Conservation (phyloP, 2,113 vertebrate genomes). For the Psilopsiagon aurifrons region DNA sequence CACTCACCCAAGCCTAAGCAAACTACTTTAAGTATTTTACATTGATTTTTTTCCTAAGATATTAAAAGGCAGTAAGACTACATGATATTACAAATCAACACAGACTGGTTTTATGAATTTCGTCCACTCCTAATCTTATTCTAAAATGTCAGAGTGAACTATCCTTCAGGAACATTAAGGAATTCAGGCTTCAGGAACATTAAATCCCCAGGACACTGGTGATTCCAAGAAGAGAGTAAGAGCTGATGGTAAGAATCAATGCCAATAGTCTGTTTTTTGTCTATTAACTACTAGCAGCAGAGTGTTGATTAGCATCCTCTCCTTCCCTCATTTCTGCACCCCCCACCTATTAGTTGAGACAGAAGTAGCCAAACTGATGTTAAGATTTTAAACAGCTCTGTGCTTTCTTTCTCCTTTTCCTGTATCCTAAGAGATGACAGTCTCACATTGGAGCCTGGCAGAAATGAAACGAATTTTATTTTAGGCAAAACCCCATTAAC, state of each 20-base stretch:
- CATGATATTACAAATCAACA: neutral
- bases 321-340: neutral
- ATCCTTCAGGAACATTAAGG: neutral
- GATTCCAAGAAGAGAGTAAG: neutral
- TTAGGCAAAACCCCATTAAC: neutral
- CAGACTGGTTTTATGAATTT: neutral
- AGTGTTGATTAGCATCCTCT: neutral
- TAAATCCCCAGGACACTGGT: neutral
- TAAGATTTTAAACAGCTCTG: neutral
- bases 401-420: neutral
- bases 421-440: neutral
- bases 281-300: neutral
- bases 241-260: neutral
- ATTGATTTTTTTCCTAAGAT: neutral
- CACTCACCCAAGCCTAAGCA: fast-evolving
- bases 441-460: neutral
- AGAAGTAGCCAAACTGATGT: neutral
- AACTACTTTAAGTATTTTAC: neutral
- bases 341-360: neutral
- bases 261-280: neutral
- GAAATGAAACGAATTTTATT: neutral
- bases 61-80: neutral
- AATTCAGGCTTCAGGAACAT: neutral
- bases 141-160: neutral
- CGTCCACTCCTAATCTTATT: neutral